Evolutionary conservation across 2,797 vertebrate species (phyloP).

Genomic region (Pyrocephalus nanus): DNA sequence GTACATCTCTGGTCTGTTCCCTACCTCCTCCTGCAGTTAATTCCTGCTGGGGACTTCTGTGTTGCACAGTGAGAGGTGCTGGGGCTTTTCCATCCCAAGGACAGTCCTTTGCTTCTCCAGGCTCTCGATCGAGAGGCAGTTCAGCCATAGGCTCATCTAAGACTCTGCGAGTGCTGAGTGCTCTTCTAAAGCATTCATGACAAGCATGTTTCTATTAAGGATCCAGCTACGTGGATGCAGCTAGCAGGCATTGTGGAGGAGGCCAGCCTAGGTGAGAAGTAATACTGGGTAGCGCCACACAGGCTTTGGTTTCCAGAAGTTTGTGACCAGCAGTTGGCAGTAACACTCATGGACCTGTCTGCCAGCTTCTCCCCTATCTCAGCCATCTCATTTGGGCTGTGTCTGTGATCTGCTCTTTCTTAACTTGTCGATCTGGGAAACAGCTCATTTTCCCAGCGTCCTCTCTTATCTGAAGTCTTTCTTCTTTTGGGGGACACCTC

Average conservation of each 20-base stretch:
- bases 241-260: neutral
- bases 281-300: neutral
- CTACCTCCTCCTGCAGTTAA: neutral
- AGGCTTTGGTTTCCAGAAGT: neutral
- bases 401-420: slow-evolving; percentile 21
- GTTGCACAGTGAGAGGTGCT: neutral
- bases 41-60: neutral
- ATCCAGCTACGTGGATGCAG: neutral
- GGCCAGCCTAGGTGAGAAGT: neutral
- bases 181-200: neutral
- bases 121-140: neutral
- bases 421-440: neutral
- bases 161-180: neutral
- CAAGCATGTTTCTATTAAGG: neutral
- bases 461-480: slow-evolving; percentile 11
- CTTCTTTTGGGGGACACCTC: neutral
- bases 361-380: slow-evolving; percentile 12
- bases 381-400: slow-evolving; percentile 6
- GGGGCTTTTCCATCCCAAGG: neutral
- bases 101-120: neutral
- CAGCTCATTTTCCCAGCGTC: neutral
- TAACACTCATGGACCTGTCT: neutral
- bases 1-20: neutral
- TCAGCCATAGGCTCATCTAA: neutral
- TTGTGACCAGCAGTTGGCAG: slow-evolving; percentile 15